Conservation (phyloP, 2,797 vertebrate genomes). For the Cygnus olor region DNA sequence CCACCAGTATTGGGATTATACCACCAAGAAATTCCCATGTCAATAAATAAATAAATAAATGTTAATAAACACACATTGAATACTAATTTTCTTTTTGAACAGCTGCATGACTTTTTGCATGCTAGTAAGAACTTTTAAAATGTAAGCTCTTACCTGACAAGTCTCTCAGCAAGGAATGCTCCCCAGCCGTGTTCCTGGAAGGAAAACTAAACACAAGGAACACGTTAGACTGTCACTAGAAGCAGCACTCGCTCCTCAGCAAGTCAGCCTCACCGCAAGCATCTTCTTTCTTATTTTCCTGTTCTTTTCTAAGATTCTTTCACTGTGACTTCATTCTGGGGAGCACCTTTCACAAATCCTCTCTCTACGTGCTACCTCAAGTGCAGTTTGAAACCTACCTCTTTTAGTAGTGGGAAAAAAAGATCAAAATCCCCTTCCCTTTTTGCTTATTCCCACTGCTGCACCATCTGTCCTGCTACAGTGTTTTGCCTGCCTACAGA, state of each 20-base stretch:
- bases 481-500: fast-evolving
- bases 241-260: neutral
- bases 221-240: neutral
- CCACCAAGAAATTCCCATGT: neutral
- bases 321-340: neutral
- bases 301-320: neutral
- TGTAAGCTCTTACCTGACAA: constrained; percentile 84
- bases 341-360: neutral
- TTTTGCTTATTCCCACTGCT: neutral
- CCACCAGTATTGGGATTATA: neutral
- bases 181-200: constrained; percentile 92
- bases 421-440: too few species aligned
- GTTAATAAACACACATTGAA: neutral
- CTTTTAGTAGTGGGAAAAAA: neutral
- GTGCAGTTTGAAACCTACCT: fast-evolving
- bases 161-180: constrained; percentile 83
- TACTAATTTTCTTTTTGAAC: neutral
- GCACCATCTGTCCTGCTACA: neutral
- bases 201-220: constrained; percentile 81
- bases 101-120: neutral
- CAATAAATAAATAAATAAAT: neutral
- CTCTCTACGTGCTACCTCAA: fast-evolving
- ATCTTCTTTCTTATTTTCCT: neutral
- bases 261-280: neutral
- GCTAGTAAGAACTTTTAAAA: neutral